A percentile compares a stretch with the other conserved stretches of the same genome.
Evolutionary conservation across 1,140 invertebrate species (phyloP).

Genomic region (Heliconius hermathena): DNA sequence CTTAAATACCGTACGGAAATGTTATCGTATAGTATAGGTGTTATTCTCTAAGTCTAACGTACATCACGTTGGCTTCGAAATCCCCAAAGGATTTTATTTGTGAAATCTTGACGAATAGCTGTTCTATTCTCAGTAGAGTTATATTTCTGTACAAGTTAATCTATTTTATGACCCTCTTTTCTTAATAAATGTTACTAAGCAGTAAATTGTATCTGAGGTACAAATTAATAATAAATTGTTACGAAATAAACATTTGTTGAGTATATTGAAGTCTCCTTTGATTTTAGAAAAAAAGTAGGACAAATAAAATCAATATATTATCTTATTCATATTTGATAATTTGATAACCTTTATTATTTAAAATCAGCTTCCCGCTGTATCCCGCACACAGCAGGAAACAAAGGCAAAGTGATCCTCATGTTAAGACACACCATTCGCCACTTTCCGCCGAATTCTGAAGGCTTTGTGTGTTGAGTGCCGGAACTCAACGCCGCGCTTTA

Average conservation of each 20-base stretch:
- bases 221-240: background rate
- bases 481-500: too few species aligned
- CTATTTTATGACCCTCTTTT: slow-evolving; percentile 7
- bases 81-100: slow-evolving; percentile 15
- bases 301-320: too few species aligned
- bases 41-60: slow-evolving; percentile 14
- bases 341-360: too few species aligned
- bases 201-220: background rate
- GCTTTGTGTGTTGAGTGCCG: too few species aligned
- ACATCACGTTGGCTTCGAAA: slow-evolving; percentile 19
- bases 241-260: background rate
- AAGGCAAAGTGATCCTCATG: too few species aligned
- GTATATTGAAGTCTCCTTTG: background rate
- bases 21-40: background rate
- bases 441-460: too few species aligned
- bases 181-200: background rate
- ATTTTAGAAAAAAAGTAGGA: background rate
- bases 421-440: too few species aligned
- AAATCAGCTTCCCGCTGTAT: too few species aligned
- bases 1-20: background rate
- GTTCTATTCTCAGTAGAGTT: slow-evolving; percentile 15
- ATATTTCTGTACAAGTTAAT: slow-evolving; percentile 14
- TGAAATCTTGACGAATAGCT: slow-evolving; percentile 28
- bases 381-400: too few species aligned
- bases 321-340: too few species aligned